Conservation (phyloP, 35 echinoderm and acorn worm genomes). For the Chiridota heheva region DNA sequence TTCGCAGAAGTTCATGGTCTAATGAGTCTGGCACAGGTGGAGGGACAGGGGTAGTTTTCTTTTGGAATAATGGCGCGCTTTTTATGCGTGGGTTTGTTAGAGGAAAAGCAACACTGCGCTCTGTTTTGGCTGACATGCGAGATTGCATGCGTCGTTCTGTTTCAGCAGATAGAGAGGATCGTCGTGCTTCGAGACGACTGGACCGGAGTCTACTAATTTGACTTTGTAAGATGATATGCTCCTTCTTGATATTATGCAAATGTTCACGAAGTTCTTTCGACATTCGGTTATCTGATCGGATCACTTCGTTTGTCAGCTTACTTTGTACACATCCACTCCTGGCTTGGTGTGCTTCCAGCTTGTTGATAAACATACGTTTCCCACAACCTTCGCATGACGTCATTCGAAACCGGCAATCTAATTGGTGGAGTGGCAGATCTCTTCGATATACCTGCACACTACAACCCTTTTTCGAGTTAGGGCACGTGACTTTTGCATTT, state of each 20-base stretch:
- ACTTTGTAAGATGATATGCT: conserved; percentile 8
- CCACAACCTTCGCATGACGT: conserved; percentile 26
- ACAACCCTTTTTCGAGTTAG: conserved; percentile 5
- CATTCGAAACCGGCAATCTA: conserved; percentile 7
- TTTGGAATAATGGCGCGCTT: too few species aligned
- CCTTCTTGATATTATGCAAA: not conserved
- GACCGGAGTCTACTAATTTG: conserved; percentile 6
- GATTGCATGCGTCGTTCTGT: too few species aligned
- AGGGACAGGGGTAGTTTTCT: too few species aligned
- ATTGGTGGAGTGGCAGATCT: not conserved
- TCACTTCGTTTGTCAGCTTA: conserved; percentile 10
- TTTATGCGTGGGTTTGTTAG: too few species aligned
- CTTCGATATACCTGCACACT: not conserved
- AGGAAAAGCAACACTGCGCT: too few species aligned
- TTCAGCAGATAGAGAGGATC: not conserved
- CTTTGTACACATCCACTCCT: conserved; percentile 14
- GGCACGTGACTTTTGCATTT: conserved; percentile 5
- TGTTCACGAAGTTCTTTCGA: conserved; percentile 19
- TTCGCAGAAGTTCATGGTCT: too few species aligned
- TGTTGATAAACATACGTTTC: not conserved
- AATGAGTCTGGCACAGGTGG: too few species aligned
- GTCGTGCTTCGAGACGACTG: not conserved
- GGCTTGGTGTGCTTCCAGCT: conserved; percentile 29
- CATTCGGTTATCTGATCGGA: conserved; percentile 8
- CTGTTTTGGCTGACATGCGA: too few species aligned